phyloP scores from a whole-genome alignment of 2,113 vertebrate genomes.

The Stigmatopora argus region DNA sequence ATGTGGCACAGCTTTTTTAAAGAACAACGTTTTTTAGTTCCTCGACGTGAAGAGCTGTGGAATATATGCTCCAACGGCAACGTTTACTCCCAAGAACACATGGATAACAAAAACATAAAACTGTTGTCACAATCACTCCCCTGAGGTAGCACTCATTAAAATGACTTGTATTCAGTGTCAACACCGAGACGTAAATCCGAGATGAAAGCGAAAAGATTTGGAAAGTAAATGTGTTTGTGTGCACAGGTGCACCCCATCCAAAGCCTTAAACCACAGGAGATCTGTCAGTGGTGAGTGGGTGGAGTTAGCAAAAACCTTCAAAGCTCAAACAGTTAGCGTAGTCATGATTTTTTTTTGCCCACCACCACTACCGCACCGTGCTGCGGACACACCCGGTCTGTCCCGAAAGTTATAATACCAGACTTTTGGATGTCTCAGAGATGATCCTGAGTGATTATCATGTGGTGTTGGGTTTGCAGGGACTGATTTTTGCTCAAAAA shows the following conservation, averaged over 20 bases:
- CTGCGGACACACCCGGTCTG: constrained; percentile 41
- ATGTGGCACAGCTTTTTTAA: not conserved
- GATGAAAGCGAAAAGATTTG: constrained; percentile 29
- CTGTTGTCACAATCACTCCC: not conserved
- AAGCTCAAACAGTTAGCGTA: constrained; percentile 37
- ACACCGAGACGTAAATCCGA: constrained; percentile 18
- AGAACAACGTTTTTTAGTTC: not conserved
- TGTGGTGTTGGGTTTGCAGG: no score
- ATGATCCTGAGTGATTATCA: not conserved
- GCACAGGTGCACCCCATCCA: constrained; percentile 58
- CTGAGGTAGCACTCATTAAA: constrained; percentile 20
- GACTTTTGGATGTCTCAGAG: not conserved
- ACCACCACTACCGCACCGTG: constrained; percentile 1
- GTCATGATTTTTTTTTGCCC: constrained; percentile 35
- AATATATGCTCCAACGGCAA: not conserved
- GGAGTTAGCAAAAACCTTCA: constrained; percentile 36
- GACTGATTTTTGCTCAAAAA: no score
- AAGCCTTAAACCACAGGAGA: constrained; percentile 50
- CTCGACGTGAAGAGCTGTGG: not conserved
- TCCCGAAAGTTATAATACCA: not conserved
- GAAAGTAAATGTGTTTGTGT: constrained; percentile 35
- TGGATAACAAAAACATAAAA: not conserved
- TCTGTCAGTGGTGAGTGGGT: constrained; percentile 42
- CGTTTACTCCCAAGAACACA: not conserved
- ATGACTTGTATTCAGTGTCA: constrained; percentile 25